These are phyloP conservation scores for Leucoma salicis DNA, from an alignment of 2,888 invertebrate genomes.

Conservation along the genomic window DNA sequence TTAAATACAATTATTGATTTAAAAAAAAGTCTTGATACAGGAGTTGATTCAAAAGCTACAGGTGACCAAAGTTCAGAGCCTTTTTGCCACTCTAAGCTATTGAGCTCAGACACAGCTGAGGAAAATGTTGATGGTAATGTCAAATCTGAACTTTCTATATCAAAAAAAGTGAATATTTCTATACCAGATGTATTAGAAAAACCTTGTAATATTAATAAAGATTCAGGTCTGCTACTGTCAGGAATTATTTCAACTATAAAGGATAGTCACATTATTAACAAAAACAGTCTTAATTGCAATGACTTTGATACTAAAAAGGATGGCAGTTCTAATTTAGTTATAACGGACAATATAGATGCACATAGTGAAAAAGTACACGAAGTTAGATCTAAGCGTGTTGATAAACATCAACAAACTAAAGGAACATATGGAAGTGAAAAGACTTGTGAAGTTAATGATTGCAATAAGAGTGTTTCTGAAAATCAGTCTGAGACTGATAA, in stretches of 20 bases:
- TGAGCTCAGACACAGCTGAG: constrained; percentile 1
- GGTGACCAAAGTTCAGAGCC: neutral
- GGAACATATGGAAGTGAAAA: neutral
- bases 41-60: neutral
- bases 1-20: constrained; percentile 35
- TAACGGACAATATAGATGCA: neutral
- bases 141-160: neutral
- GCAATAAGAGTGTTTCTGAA: too few relatives aligned
- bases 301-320: neutral
- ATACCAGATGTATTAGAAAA: neutral
- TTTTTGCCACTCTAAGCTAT: neutral
- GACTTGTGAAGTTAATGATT: neutral
- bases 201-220: neutral
- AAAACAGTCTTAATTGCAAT: neutral
- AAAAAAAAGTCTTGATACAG: constrained; percentile 12
- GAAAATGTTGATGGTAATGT: neutral
- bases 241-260: neutral
- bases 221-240: neutral
- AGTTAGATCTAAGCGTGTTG: neutral
- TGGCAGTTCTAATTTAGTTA: neutral
- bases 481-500: neutral
- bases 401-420: neutral
- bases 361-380: neutral
- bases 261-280: neutral
- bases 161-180: neutral